Conservation (phyloP, 2,797 vertebrate genomes). For the Epinephelus awoara region DNA sequence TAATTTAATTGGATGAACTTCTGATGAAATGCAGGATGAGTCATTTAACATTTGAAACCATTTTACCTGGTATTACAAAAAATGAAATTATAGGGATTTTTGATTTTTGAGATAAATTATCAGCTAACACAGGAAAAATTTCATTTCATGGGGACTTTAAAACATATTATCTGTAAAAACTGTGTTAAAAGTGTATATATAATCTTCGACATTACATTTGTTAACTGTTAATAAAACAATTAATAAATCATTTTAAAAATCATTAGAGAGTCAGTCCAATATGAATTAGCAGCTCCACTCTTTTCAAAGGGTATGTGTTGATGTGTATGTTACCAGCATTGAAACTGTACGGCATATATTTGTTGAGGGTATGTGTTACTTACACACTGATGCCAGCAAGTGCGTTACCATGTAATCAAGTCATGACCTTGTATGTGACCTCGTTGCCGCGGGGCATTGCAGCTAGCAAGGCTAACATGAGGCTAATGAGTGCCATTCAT, state of each 20-base stretch:
- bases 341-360: slow-evolving; percentile 37
- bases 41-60: no score
- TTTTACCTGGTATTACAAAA: no score
- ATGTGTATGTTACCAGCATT: slow-evolving; percentile 7
- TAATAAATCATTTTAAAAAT: neutral
- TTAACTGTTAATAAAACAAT: slow-evolving; percentile 5
- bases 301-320: slow-evolving; percentile 11
- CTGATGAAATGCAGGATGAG: no score
- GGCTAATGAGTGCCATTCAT: slow-evolving; percentile 84
- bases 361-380: slow-evolving; percentile 55
- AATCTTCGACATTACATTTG: neutral
- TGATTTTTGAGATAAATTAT: no score
- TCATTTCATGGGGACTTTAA: no score
- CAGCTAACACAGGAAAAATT: no score
- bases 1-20: no score
- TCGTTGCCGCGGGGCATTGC: slow-evolving; percentile 74
- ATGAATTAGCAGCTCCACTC: neutral
- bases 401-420: slow-evolving; percentile 79
- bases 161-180: no score
- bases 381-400: slow-evolving; percentile 63
- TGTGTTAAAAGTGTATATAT: no score
- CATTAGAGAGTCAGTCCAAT: neutral
- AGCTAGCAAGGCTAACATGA: slow-evolving; percentile 80
- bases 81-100: no score
- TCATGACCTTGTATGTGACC: slow-evolving; percentile 76